Percentiles rank a stretch among this genome's conserved stretches.
Evolutionary conservation across 1,140 invertebrate species (phyloP).

Genomic region (Diploscapter pachys): DNA sequence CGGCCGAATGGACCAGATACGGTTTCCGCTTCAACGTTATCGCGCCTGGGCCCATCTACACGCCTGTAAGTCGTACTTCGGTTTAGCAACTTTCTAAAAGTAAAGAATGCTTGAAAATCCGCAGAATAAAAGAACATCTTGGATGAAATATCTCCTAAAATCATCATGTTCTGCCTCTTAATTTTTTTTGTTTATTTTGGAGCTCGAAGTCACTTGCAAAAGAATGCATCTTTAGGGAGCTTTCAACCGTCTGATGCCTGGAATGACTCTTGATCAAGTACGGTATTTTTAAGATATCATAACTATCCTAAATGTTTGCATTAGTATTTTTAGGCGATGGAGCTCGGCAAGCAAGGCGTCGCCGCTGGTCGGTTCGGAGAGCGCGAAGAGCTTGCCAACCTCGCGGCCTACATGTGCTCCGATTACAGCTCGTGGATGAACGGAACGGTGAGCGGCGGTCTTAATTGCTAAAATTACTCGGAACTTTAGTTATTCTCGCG

Average conservation of each 20-base stretch:
- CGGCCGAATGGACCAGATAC: conserved; percentile 66
- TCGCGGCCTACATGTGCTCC: conserved; percentile 65
- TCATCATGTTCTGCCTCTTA: not conserved
- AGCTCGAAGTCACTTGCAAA: not conserved
- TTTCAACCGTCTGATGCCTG: conserved; percentile 36
- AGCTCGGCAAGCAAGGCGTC: not conserved
- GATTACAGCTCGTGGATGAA: conserved; percentile 67
- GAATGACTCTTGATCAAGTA: conserved; percentile 13
- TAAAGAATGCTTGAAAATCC: no score
- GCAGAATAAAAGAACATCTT: no score
- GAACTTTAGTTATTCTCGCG: no score
- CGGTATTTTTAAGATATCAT: not conserved
- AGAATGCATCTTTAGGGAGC: conserved; percentile 27
- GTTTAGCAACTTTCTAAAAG: not conserved
- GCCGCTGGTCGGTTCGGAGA: conserved; percentile 61
- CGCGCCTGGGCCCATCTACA: conserved; percentile 66
- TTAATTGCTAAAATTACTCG: not conserved
- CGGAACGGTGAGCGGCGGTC: conserved; percentile 61
- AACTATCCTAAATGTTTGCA: no score
- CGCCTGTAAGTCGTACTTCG: conserved; percentile 60
- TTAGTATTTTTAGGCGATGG: conserved; percentile 4
- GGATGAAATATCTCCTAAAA: no score
- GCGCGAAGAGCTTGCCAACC: conserved; percentile 65
- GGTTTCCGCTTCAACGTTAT: conserved; percentile 68
- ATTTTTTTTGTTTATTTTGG: not conserved